These are phyloP conservation scores for Siniperca obscura DNA, from an alignment of 2,797 vertebrate genomes.

Conservation along the genomic window DNA sequence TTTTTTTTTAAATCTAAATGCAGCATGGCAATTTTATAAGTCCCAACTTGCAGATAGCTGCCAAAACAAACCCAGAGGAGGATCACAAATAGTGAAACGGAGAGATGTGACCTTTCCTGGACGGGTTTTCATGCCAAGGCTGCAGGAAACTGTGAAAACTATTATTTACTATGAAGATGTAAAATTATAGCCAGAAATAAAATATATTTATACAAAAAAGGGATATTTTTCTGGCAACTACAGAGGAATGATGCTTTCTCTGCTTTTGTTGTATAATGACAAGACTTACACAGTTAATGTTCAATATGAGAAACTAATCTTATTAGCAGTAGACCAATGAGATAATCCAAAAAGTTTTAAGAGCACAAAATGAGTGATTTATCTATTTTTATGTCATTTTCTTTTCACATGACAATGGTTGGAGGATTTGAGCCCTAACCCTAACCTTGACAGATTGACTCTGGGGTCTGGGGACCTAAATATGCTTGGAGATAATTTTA, in stretches of 20 bases:
- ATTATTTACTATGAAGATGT: constrained; percentile 4
- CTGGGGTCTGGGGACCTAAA: constrained; percentile 18
- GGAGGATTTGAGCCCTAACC: constrained; percentile 4
- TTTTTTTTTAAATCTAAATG: constrained; percentile 39
- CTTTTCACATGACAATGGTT: constrained; percentile 18
- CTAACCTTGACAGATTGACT: constrained; percentile 23
- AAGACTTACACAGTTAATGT: neutral
- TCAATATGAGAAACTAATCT: neutral
- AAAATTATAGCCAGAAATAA: neutral
- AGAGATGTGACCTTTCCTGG: constrained; percentile 24
- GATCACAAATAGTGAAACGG: constrained; percentile 9
- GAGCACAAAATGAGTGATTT: constrained; percentile 1
- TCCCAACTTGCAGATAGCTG: constrained; percentile 23
- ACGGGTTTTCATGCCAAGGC: constrained; percentile 6
- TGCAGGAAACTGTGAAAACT: constrained; percentile 6
- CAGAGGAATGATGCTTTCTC: neutral
- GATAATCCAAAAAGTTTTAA: constrained; percentile 11
- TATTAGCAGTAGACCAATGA: neutral
- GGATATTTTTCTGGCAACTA: neutral
- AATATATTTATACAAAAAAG: neutral
- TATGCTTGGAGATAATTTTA: constrained; percentile 26
- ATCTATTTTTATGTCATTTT: constrained; percentile 26
- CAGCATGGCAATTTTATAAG: constrained; percentile 32
- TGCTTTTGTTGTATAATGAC: neutral
- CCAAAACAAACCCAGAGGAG: constrained; percentile 40